Conservation (phyloP, 2,888 invertebrate species). For the Pardosa pseudoannulata region DNA sequence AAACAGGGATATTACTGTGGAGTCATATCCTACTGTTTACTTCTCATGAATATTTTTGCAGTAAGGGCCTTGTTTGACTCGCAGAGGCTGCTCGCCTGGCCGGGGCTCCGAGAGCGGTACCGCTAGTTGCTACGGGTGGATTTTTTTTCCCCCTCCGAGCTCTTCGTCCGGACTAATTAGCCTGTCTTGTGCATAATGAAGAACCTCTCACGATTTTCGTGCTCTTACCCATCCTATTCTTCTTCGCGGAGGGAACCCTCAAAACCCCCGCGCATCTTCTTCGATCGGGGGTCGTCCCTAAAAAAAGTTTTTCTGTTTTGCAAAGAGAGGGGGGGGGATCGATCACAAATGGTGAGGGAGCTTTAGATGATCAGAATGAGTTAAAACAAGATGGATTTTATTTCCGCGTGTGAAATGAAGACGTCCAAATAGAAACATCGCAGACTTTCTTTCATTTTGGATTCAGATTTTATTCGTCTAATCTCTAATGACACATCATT, state of each 20-base stretch:
- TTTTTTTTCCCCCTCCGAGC: constrained; percentile 34
- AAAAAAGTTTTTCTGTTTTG: constrained; percentile 18
- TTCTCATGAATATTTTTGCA: constrained; percentile 71
- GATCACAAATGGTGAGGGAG: not conserved
- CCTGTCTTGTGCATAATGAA: constrained; percentile 72
- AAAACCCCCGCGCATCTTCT: constrained; percentile 48
- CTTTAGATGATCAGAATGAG: not conserved
- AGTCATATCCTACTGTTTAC: constrained; percentile 67
- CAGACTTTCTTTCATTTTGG: too few species aligned
- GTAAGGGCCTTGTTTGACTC: constrained; percentile 63
- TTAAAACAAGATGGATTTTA: not conserved
- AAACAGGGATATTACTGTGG: constrained; percentile 60
- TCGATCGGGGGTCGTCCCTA: constrained; percentile 58
- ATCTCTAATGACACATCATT: too few species aligned
- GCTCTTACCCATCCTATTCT: constrained; percentile 64
- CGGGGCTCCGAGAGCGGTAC: constrained; percentile 32
- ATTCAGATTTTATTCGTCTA: too few species aligned
- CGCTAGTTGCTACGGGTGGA: constrained; percentile 39
- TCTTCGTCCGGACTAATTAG: constrained; percentile 66
- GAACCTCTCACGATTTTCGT: constrained; percentile 70
- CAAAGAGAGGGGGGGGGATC: not conserved
- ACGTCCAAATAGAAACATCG: not conserved
- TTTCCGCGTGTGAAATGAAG: not conserved
- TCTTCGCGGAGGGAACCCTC: constrained; percentile 48
- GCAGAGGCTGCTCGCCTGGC: constrained; percentile 35